Conservation (phyloP, 2,113 vertebrate genomes). For the Cygnus atratus region DNA sequence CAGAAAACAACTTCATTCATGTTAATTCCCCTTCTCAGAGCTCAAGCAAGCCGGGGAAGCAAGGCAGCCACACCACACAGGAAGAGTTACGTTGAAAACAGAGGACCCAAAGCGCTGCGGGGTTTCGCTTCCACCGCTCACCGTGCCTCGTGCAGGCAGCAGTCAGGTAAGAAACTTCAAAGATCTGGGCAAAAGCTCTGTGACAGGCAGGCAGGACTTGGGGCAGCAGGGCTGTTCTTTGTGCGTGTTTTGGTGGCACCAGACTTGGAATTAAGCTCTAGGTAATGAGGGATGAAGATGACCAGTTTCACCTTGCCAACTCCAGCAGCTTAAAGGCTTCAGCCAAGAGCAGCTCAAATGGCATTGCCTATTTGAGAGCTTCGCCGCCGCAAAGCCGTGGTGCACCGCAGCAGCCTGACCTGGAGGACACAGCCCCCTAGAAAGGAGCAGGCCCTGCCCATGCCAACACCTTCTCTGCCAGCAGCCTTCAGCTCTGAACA, state of each 20-base stretch:
- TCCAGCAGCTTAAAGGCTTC: background rate
- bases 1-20: background rate
- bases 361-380: background rate
- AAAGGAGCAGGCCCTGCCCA: background rate
- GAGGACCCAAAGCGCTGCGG: background rate
- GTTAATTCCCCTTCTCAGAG: background rate
- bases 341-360: background rate
- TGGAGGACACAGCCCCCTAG: rapidly evolving
- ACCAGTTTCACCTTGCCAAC: background rate
- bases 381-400: background rate
- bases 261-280: background rate
- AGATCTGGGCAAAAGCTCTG: background rate
- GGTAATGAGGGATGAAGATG: background rate
- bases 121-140: background rate
- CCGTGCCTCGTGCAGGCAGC: background rate
- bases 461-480: background rate
- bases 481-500: background rate
- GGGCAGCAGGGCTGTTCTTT: background rate
- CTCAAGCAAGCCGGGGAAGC: background rate
- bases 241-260: background rate
- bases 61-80: background rate
- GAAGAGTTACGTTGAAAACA: rapidly evolving
- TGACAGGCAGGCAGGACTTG: background rate
- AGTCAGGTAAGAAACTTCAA: background rate
- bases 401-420: background rate